Conservation (phyloP, 2,888 invertebrate species). For the Metalampra italica region DNA sequence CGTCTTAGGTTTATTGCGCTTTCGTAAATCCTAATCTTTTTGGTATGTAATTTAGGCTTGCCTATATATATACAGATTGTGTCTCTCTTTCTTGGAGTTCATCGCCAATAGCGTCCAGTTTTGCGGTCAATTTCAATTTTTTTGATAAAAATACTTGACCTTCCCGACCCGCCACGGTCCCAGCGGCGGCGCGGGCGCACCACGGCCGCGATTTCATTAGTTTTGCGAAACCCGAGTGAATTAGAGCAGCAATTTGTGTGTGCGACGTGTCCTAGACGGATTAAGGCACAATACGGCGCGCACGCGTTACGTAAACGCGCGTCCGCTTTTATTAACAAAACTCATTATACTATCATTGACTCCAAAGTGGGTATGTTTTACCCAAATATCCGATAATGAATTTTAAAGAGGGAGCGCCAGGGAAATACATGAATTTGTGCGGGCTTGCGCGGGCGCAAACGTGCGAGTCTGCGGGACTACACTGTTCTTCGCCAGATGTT, state of each 20-base stretch:
- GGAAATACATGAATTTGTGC: no score
- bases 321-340: slow-evolving; percentile 4
- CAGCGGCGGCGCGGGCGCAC: slow-evolving; percentile 18
- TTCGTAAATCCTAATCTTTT: no score
- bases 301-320: slow-evolving; percentile 29
- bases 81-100: no score
- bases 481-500: no score
- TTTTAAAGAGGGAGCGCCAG: no score
- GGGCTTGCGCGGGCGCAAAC: no score
- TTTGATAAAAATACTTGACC: slow-evolving; percentile 25
- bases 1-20: no score
- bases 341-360: not conserved
- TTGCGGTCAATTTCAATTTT: not conserved
- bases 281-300: slow-evolving; percentile 35
- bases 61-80: no score
- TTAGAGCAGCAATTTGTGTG: slow-evolving; percentile 72
- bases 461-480: no score
- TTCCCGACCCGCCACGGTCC: slow-evolving; percentile 29
- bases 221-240: slow-evolving; percentile 66
- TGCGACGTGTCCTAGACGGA: slow-evolving; percentile 62
- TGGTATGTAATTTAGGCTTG: no score
- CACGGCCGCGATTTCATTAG: slow-evolving; percentile 55
- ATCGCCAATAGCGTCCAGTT: not conserved
- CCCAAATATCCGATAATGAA: not conserved
- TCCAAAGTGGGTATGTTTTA: not conserved